Base-by-base conservation (phyloP, 2,888 invertebrate genomes). In the Drosophila bunnanda region DNA sequence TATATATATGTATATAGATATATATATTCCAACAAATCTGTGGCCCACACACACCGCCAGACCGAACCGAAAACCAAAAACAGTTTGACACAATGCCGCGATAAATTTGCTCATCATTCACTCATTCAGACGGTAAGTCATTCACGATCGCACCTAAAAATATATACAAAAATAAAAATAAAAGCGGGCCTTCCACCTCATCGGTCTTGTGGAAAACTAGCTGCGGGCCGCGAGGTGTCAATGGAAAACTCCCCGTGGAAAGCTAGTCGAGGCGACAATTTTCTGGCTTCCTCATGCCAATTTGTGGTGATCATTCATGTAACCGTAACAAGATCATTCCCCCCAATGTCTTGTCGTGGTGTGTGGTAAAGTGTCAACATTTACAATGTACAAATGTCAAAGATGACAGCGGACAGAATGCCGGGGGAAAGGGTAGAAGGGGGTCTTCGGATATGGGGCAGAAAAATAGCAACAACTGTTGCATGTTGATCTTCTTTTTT, bases 301-400 rank as follows among this genome's bases (percentile, higher is more conserved):
- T 89, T 89, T 86, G 89, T 76, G 85, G 82, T 89, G 85, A 86
- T 86, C 85, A 89, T 86, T 86, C 89, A 89, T 89, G 85, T 87
- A 84, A 88, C 41, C 75, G 88, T 72, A 86, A 86, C 88, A 78
- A 87, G 89, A 86, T 89, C 89, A 81, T 85, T 87, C 46, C 59
- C 46, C 65, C 46, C 65, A 54, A 13, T 41, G 56, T 22, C 58
- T 25, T 22, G 15, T 82, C 50, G 1, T 32, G 50, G 79, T 88
- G 89, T 90, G 90, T 85, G 89, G 86, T 89, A 89, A 92, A 91
- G 91, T 92, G 92, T 92, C 92, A 91, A 91, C 91, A 88, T 89
- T 91, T 90, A 91, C 91, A 91, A 91, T 90, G 90, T 91, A 82
- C 71, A 91, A 85, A 88, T 91, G 91, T 92, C 91, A 92, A 79